Base-by-base conservation (phyloP, 2,888 invertebrate genomes). In the Yponomeuta malinellus region DNA sequence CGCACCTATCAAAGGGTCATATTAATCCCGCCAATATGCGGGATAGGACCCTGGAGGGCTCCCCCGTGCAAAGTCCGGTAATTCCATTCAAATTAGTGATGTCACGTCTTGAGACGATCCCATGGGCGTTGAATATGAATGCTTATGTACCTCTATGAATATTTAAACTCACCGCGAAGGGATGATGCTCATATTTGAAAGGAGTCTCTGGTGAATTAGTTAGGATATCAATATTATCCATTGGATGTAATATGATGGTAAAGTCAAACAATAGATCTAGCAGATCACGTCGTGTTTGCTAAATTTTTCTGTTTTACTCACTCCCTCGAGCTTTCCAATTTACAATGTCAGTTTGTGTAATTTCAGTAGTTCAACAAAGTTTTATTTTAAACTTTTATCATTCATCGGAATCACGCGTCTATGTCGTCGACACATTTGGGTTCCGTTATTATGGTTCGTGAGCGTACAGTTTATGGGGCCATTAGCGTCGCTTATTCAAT, bases 401-500 rank as follows among this genome's bases (percentile, higher is more conserved):
- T 59, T 15, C 65, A 3, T 10, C 0, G 33, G 65, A 2, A 65
- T 29, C 33, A 65, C 52, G 52, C 52, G 52, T 59, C 15, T 59
- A 59, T 59, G 6, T 59, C 52, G 52, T 59, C 52, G 52, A 59
- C 52, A 59, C 52, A 15, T 59, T 59, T 15, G 52, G 52, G 52
- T 59, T 59, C 52, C 15, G 12, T 59, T 43, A 67, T 63, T 70
- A 70, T 15, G 70, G 23, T n/a, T 37, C 37, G 70, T 63, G 70
- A 63, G 31, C 68, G 31, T 37, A 33, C 70, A 63, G 63, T 70
- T 70, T 70, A 70, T 63, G 59, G 68, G 48, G 73, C 73, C 74
- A 73, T 74, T 74, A 75, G 64, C 72, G 72, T 69, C 73, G 71
- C 72, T 74, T 74, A 73, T 74, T 73, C 72, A 73, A 74, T 74